Base-by-base conservation (phyloP, 2,113 vertebrate genomes). In the Xiphorhynchus elegans region DNA sequence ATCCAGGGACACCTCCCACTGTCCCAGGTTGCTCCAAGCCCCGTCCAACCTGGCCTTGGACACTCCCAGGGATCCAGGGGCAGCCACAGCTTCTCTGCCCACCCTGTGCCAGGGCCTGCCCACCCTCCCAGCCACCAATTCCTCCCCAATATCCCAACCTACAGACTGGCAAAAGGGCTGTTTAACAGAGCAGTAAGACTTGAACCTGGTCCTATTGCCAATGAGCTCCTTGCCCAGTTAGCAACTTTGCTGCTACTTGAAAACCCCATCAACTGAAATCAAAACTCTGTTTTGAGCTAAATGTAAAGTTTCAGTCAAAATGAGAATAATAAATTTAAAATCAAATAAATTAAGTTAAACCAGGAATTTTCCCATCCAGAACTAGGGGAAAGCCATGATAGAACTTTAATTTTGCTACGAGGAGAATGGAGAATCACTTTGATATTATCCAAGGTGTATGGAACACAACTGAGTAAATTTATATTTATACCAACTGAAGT, bases 221-320 rank as follows among this genome's bases (percentile, higher is more conserved):
- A 0, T 1, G 29, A 33, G 53, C 35, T 35, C 29, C 24, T 56
- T 16, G 6, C 49, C 47, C 29, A 50, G 24, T 18, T 47, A 13
- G 20, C 0, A 2, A 7, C 3, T 1, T 12, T 37, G 15, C 15
- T 87, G 4, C n/a, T 29, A 9, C 31, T n/a, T 42, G 9, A 37
- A 94, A 76, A 11, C 3, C 3, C 20, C 33, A 2, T 13, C 12
- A 50, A 9, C 15, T 17, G 10, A 86, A 66, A 29, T 31, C 19
- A 46, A 2, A 63, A 1, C 49, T 44, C 49, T 23, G 10, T 9
- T 56, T 46, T 44, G 37, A 80, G 29, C 29, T 35, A 21, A 31
- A 63, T 23, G 17, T 14, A 13, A 42, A 9, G 53, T 62, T 56
- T 2, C 44, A 40, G 20, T 62, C 44, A 59, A 77, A 84, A 46